phyloP scores from a whole-genome alignment of 2,113 vertebrate genomes.

The Phalacrocorax carbo region DNA sequence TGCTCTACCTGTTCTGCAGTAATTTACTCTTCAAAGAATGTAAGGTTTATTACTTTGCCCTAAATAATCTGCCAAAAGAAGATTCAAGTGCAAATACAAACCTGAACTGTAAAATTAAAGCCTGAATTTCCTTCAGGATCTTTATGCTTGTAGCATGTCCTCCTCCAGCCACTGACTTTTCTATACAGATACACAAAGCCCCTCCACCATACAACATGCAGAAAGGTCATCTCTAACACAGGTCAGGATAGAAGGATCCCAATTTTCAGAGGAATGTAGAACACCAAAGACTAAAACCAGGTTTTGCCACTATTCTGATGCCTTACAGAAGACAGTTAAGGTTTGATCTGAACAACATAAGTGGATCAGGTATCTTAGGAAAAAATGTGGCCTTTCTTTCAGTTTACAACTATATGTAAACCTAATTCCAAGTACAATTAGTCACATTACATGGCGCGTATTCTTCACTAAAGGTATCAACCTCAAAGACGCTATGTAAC shows the following conservation, averaged over 20 bases:
- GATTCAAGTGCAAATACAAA: neutral
- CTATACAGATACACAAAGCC: neutral
- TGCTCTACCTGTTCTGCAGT: neutral
- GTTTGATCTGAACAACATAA: rapidly evolving
- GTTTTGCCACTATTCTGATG: neutral
- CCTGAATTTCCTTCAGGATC: neutral
- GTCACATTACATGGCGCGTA: neutral
- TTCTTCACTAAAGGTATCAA: neutral
- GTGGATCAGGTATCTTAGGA: neutral
- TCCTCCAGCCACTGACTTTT: neutral
- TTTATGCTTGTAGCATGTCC: neutral
- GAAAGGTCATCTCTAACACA: neutral
- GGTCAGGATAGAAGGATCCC: neutral
- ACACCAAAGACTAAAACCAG: neutral
- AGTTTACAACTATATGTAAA: neutral
- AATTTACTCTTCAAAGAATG: neutral
- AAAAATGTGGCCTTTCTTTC: neutral
- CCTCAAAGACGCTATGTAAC: neutral
- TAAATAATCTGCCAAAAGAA: neutral
- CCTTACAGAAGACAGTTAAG: neutral
- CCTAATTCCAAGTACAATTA: neutral
- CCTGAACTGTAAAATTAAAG: neutral
- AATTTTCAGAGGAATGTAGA: neutral
- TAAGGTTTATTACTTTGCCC: neutral
- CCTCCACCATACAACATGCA: neutral